Base-by-base conservation (phyloP, 2,888 invertebrate species). In the Craniophora ligustri region DNA sequence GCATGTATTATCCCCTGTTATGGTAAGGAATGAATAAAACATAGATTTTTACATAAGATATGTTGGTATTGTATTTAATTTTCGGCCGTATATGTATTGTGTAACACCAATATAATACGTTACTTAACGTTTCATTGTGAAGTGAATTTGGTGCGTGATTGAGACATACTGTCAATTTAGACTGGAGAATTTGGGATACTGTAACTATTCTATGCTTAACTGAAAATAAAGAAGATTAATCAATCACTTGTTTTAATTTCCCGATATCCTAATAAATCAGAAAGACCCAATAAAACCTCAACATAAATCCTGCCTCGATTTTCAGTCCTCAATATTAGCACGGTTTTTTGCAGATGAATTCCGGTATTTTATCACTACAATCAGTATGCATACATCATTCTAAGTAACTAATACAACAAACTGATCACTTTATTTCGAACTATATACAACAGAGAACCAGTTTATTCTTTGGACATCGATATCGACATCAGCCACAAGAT, bases 191-290 rank as follows among this genome's bases (percentile, higher is more conserved):
- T 85, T 87, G 88, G 83, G 84, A 85, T 88, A 91, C 85, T 92
- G 90, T 92, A 73, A 92, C 89, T 92, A 91, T 88, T 92, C 90
- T 93, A 91, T 93, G 92, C 92, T 93, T 92, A 92, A 89, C 85
- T 90, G 89, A 89, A 91, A 92, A 92, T 92, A 92, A 93, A 92
- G 86, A 89, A 86, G 85, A 91, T 89, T 90, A 92, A 91, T 89
- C 90, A 72, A 78, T 46, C 19, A 30, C 19, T 55, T 55, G 38
- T 67, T 69, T 76, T 78, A 66, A 58, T 77, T 75, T 1, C 10
- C 10, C 8, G 23, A 10, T 0, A 2, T 1, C 2, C 3, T 10
- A 23, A 5, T 2, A 10, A 23, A 23, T 21, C 1, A 19, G n/a
- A n/a, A n/a, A 8, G 8, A 8, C 21, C 21, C 8, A 8, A 8